Evolutionary conservation across 1,140 invertebrate species (phyloP), one percentile per base, ranked within the genome.

Genomic region (Teleopsis dalmanni): DNA sequence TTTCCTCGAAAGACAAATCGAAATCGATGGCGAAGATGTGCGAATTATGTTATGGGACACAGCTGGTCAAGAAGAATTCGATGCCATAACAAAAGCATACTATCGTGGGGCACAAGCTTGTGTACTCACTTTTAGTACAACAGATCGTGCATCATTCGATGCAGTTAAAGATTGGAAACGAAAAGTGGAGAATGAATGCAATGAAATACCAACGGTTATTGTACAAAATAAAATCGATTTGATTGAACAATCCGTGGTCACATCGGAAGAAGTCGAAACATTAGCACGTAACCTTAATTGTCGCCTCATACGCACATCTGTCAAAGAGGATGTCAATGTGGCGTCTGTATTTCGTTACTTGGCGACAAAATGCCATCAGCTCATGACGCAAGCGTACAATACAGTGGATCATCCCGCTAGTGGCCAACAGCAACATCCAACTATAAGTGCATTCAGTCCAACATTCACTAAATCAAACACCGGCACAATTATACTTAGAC

Each of bases 221-320:
- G 92, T 98, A 42, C 93, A 96, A 74, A 98, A 97, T 72, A 97
- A 98, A 79, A 93, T 96, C 62, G 94, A 98, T 74, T 75, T 98
- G 34, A 82, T 93, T 62, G 91, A 95, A 70, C 89, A 95, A 71
- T 88, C 89, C 14, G 64, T 67, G 29, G 60, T 67, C 14, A 65
- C 57, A 37, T 59, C 92, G 16, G 88, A 95, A 57, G 92, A 95
- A 75, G 90, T 89, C 13, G 93, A 96, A 65, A 76, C 84, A 19
- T 76, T 95, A 51, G 84, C 92, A 6, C 79, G 87, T 47, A 83
- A 88, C 43, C 74, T 95, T 2, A 85, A 88, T 52, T 87, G 91
- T 57, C 82, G 89, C 47, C 79, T 96, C 41, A 84, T 95, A 71
- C 77, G 88, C n/a, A 95, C 92, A 3, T 96, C 93, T 0, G 93